Base-by-base conservation (phyloP, 2,888 invertebrate genomes). In the Drosophila tanythrix region DNA sequence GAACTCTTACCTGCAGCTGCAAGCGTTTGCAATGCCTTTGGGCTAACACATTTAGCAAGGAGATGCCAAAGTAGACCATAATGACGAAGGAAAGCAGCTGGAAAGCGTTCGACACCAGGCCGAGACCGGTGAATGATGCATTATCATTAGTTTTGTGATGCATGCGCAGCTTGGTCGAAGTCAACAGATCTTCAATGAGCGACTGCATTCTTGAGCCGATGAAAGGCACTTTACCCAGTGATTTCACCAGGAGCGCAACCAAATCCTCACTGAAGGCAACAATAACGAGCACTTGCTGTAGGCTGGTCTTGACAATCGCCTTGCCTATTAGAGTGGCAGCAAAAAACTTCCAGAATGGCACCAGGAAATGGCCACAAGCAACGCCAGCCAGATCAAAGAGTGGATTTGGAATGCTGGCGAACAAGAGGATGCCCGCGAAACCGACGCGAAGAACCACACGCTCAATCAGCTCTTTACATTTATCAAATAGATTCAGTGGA, bases 341-440 rank as follows among this genome's bases (percentile, higher is more conserved):
- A 93, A 99, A 99, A 94, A 99, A 99, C 10, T 99, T 99, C 98
- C 99, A 99, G 94, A 99, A 99, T 5, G 99, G 99, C 81, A 99
- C 98, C 64, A 99, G 94, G 93, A 99, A 99, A 93, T 99, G 99
- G 0, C 99, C 99, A 92, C 99, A 99, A 0, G 98, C 99, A 35
- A 99, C 96, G 0, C 99, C 99, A 27, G 99, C 99, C 91, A 99
- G 94, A 93, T 99, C 99, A 93, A 99, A 99, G 70, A 99, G 94
- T 0, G 99, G 99, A 94, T 99, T 99, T 10, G 99, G 99, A 93
- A 97, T 96, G 81, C 98, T 98, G 36, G 99, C 99, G 93, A 99
- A 99, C 0, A 98, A 97, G 59, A 99, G 94, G 82, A 99, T 99
- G 18, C 99, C 99, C 71, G 97, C 95, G 93, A 99, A 99, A 1